Evolutionary conservation across 2,888 invertebrate species (phyloP), one percentile per base, ranked within the genome.

Genomic region (Congeria kusceri): DNA sequence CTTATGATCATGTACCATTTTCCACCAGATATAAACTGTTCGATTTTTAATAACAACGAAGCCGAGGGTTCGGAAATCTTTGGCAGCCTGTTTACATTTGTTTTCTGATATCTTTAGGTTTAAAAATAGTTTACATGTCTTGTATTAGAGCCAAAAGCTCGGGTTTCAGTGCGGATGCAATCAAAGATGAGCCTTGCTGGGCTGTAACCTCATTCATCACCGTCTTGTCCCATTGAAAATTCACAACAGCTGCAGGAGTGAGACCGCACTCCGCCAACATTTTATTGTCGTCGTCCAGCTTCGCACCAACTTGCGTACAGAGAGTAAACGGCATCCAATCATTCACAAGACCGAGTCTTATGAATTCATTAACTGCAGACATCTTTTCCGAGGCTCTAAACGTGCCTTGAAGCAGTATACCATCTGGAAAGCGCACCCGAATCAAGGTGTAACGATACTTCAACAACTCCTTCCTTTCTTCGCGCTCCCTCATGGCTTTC

Each of bases 401-500:
- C 3, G 98, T 98, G 11, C 98, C 98, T 96, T 98, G 94, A 15
- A 93, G 71, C 18, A 95, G 66, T 53, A 90, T 75, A 11, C 90
- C 91, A 80, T 93, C 97, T 0, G 98, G 98, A 92, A 99, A 97
- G 67, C 97, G 95, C 47, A 99, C 94, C 86, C 98, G 94, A 73
- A 99, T 96, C 63, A 98, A 94, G 1, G 97, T 96, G 93, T 96
- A 99, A 3, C 92, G 84, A 72, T 93, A 93, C 32, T 96, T 96
- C 69, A 96, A 95, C 92, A 96, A 95, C 90, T 96, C 96, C 65
- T 96, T 94, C 77, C 96, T 93, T 90, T 97, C 97, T 80, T 98
- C 98, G 83, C 96, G 96, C 91, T 98, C 98, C 27, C 98, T 94
- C 98, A 99, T 99, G 2, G 98, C 98, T 93, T 98, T 98, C 0